These are phyloP conservation scores for Potamarius usumacintae DNA, from an alignment of 2,113 vertebrate genomes.

Conservation along the genomic window DNA sequence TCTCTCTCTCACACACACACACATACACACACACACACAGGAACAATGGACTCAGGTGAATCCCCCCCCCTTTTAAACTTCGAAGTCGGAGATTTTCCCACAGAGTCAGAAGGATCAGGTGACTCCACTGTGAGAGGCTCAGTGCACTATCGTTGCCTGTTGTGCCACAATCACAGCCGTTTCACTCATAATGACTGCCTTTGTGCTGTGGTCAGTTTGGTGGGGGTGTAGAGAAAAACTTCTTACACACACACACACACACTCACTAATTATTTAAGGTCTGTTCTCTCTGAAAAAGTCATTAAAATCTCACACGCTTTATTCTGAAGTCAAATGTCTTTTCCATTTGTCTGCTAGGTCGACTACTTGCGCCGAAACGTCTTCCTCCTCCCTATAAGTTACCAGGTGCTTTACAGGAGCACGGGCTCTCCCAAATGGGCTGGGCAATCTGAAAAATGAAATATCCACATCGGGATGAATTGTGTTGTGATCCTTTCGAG, in stretches of 20 bases:
- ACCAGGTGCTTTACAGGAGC: not conserved
- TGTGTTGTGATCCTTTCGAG: too few species aligned
- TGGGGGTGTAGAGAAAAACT: constrained; percentile 51
- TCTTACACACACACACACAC: constrained; percentile 31
- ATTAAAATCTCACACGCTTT: constrained; percentile 44
- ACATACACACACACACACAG: not conserved
- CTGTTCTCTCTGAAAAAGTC: constrained; percentile 52
- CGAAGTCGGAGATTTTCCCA: constrained; percentile 53
- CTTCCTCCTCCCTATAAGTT: not conserved
- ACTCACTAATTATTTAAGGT: not conserved
- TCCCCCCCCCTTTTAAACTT: not conserved
- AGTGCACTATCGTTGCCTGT: constrained; percentile 55
- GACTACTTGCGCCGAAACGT: not conserved
- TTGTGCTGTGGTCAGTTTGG: constrained; percentile 63
- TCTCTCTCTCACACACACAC: not conserved
- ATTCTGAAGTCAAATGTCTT: constrained; percentile 34
- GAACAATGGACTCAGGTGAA: not conserved
- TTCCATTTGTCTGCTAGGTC: not conserved
- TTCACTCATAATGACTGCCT: constrained; percentile 66
- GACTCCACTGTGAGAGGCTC: constrained; percentile 60
- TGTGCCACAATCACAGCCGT: constrained; percentile 50
- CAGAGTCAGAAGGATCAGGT: constrained; percentile 60
- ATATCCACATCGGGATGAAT: too few species aligned
- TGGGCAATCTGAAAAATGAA: too few species aligned
- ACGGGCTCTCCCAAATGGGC: not conserved